Conservation (phyloP, 2,888 invertebrate species). For the Aporophyla lueneburgensis region DNA sequence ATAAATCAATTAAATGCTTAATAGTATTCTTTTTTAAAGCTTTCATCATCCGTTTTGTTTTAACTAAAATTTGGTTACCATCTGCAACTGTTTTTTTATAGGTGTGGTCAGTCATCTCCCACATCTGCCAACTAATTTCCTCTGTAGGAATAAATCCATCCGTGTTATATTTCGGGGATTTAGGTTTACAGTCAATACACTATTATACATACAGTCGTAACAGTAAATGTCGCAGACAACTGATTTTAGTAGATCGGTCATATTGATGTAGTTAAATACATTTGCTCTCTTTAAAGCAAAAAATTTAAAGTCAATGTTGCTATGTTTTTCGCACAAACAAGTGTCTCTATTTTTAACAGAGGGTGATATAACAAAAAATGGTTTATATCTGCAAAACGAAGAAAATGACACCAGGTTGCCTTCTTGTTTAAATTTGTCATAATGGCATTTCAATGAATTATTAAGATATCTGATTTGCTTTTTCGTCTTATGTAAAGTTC, state of each 20-base stretch:
- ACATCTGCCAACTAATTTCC: conserved; percentile 13
- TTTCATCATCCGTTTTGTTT: conserved; percentile 6
- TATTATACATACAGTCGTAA: conserved; percentile 7
- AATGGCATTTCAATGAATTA: neutral
- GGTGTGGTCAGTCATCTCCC: conserved; percentile 2
- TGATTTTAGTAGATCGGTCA: conserved; percentile 12
- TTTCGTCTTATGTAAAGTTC: conserved; percentile 9
- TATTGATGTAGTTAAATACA: conserved; percentile 12
- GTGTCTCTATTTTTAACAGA: conserved; percentile 14
- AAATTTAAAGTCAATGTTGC: neutral
- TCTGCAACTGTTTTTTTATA: conserved; percentile 10
- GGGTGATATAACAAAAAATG: neutral
- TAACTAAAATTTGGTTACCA: conserved; percentile 14
- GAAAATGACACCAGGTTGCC: conserved; percentile 1
- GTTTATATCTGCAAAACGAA: conserved; percentile 5
- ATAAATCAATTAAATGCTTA: neutral
- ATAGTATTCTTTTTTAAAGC: neutral
- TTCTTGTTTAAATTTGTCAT: conserved; percentile 8
- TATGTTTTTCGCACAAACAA: conserved; percentile 13
- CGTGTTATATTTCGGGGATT: conserved; percentile 1
- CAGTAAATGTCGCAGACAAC: conserved; percentile 2
- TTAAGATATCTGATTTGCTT: conserved; percentile 6
- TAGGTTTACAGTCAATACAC: conserved; percentile 6
- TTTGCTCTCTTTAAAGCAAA: conserved; percentile 2
- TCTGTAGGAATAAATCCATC: neutral